A percentile compares a stretch with the other conserved stretches of the same genome.
phyloP scores from a whole-genome alignment of 1,140 invertebrate species.

The Pseudachorutes palmiensis region DNA sequence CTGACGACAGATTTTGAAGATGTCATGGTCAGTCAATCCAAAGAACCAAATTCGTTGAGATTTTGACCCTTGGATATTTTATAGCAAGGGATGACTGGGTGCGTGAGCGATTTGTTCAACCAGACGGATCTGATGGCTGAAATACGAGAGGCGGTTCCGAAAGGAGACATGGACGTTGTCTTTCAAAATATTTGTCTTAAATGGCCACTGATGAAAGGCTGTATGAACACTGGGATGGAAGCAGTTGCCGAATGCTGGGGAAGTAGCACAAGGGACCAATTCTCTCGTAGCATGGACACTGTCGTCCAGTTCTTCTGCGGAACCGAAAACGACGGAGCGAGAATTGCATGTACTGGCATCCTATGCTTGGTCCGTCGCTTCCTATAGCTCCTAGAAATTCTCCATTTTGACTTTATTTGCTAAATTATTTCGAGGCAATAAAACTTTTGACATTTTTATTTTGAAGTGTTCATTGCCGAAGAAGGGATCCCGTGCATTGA shows the following conservation, averaged over 20 bases:
- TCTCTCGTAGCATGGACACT: constrained; percentile 22
- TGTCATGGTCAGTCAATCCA: background rate
- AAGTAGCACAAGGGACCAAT: constrained; percentile 20
- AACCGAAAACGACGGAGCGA: constrained; percentile 26
- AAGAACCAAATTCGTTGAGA: background rate
- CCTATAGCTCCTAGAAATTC: background rate
- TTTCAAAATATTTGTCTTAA: constrained; percentile 24
- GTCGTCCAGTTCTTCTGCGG: constrained; percentile 30
- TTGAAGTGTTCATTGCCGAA: constrained; percentile 24
- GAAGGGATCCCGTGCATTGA: constrained; percentile 21
- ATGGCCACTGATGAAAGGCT: constrained; percentile 26
- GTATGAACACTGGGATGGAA: constrained; percentile 12
- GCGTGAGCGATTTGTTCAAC: constrained; percentile 18
- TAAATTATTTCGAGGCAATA: background rate
- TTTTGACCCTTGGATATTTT: background rate
- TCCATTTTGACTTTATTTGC: constrained; percentile 1
- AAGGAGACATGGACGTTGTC: constrained; percentile 21
- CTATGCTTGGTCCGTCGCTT: background rate
- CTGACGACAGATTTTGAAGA: constrained; percentile 16
- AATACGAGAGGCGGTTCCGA: constrained; percentile 19
- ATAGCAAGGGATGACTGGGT: constrained; percentile 6
- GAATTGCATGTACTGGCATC: constrained; percentile 22
- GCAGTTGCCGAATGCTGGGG: constrained; percentile 29
- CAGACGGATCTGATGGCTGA: constrained; percentile 12
- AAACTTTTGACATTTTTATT: background rate